Conservation (phyloP, 1,140 invertebrate genomes). For the Ridgeia piscesae region DNA sequence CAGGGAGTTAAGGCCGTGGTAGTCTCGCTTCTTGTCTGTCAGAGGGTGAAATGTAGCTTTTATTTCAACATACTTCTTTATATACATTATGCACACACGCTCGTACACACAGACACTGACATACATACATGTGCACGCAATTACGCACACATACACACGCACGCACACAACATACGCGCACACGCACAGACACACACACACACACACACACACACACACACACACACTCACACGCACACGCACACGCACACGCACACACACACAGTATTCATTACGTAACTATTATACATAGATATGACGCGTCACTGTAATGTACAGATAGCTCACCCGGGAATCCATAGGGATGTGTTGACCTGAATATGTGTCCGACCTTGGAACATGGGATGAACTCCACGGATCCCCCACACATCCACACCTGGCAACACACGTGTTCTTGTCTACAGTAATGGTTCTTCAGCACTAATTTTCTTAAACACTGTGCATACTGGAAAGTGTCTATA, state of each 20-base stretch:
- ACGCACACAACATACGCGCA: not conserved
- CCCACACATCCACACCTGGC: slow-evolving; percentile 93
- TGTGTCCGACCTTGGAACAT: slow-evolving; percentile 95
- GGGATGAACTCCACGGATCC: slow-evolving; percentile 91
- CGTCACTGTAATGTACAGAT: not conserved
- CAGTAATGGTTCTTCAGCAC: not conserved
- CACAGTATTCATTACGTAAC: slow-evolving; percentile 27
- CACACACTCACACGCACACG: not conserved
- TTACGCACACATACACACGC: not conserved
- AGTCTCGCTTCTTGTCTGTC: slow-evolving; percentile 27
- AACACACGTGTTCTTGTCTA: not conserved
- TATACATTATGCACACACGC: not conserved
- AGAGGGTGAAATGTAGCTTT: not conserved
- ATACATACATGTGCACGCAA: not conserved
- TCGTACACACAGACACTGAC: not conserved
- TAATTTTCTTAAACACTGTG: not conserved
- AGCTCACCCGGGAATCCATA: slow-evolving; percentile 38
- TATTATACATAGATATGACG: not conserved
- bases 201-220: not conserved
- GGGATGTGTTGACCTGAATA: slow-evolving; percentile 71
- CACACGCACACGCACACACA: too few species aligned
- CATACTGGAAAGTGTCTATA: not conserved
- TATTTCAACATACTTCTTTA: too few species aligned
- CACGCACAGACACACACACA: not conserved
- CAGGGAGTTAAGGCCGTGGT: slow-evolving; percentile 57